Percentiles rank a stretch among this genome's conserved stretches.
These are phyloP conservation scores for Synanthedon myopaeformis DNA, from an alignment of 2,888 invertebrate species.

Conservation along the genomic window DNA sequence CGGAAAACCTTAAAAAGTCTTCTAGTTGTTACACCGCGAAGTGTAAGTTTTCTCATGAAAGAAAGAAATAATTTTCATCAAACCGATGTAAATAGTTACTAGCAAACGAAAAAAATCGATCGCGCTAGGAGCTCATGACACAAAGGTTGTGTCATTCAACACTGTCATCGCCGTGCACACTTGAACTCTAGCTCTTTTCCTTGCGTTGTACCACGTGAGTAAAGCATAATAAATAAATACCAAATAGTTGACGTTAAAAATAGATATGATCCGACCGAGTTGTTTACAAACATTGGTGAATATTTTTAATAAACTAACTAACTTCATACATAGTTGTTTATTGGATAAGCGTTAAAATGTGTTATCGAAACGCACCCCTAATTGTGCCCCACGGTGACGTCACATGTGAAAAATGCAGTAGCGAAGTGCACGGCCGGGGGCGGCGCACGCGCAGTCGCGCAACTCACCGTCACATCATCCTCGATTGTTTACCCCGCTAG, in stretches of 20 bases:
- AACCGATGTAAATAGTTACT: too few species aligned
- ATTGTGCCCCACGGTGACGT: constrained; percentile 33
- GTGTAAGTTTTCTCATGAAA: too few species aligned
- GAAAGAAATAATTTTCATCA: too few species aligned
- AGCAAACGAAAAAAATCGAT: too few species aligned
- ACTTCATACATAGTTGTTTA: background rate
- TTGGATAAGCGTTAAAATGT: background rate
- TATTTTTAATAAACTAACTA: background rate
- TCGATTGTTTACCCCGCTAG: constrained; percentile 65
- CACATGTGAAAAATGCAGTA: constrained; percentile 37
- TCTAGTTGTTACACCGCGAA: too few species aligned
- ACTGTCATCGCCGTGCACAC: too few species aligned
- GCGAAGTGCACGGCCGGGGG: constrained; percentile 43
- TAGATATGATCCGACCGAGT: background rate
- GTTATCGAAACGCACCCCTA: constrained; percentile 1
- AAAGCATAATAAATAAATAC: too few species aligned
- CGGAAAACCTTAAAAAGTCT: too few species aligned
- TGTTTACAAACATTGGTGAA: background rate
- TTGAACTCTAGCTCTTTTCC: too few species aligned
- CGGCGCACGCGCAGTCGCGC: constrained; percentile 46
- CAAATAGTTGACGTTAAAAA: background rate
- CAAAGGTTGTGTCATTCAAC: too few species aligned
- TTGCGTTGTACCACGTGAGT: too few species aligned
- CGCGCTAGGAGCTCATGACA: too few species aligned
- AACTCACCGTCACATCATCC: constrained; percentile 47